Conservation (phyloP, 2,797 vertebrate genomes). For the Phalanger gymnotis region DNA sequence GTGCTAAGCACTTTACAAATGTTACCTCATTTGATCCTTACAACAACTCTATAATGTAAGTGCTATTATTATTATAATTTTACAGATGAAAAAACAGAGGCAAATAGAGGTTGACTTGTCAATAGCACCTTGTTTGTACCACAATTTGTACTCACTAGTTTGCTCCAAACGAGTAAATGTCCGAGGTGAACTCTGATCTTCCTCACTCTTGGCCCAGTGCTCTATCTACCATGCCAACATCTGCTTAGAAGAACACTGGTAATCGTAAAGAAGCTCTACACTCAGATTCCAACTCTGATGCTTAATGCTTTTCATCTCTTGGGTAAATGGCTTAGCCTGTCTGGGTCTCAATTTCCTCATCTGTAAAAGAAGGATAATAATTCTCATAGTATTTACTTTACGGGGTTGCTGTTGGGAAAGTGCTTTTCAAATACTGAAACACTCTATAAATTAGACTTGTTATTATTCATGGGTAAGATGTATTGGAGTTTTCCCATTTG, state of each 20-base stretch:
- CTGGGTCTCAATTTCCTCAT: background rate
- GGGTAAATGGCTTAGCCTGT: background rate
- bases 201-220: background rate
- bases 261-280: background rate
- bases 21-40: background rate
- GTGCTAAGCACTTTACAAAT: background rate
- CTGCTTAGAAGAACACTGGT: background rate
- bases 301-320: background rate
- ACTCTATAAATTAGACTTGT: background rate
- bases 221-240: background rate
- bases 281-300: background rate
- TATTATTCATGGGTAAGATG: background rate
- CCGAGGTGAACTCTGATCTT: background rate
- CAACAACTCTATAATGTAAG: background rate
- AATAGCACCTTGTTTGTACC: background rate
- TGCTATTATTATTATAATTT: background rate
- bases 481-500: background rate
- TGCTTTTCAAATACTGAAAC: background rate
- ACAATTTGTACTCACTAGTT: background rate
- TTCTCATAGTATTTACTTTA: background rate
- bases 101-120: background rate
- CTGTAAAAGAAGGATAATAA: background rate
- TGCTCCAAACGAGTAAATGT: background rate
- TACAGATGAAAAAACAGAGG: background rate
- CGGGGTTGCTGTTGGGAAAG: background rate